phyloP scores from a whole-genome alignment of 2,797 vertebrate species.

The Artibeus lituratus region DNA sequence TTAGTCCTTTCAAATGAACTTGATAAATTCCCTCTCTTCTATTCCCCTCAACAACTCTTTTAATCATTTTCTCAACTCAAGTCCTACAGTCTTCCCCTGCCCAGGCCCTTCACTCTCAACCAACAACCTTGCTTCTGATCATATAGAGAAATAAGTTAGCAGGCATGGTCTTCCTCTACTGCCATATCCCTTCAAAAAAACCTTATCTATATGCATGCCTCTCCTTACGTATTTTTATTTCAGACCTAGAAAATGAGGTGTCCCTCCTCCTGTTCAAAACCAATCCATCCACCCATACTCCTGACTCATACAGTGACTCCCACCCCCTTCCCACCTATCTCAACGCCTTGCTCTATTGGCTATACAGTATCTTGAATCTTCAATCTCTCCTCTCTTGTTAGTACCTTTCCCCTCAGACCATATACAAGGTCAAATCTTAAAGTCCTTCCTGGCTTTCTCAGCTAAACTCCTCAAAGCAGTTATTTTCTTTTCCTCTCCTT shows the following conservation, averaged over 20 bases:
- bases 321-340: background rate
- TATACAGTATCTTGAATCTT: background rate
- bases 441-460: background rate
- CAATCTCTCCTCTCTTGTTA: background rate
- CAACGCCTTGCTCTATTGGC: background rate
- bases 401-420: background rate
- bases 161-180: background rate
- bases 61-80: background rate
- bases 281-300: background rate
- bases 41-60: background rate
- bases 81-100: background rate
- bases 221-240: background rate
- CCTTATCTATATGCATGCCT: background rate
- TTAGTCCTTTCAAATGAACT: background rate
- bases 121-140: background rate
- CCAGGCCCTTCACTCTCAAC: background rate
- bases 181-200: background rate
- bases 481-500: background rate
- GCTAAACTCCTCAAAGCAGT: background rate
- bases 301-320: background rate
- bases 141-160: background rate
- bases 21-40: background rate
- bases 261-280: background rate
- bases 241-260: background rate
- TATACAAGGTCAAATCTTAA: background rate